Conservation (phyloP, 2,888 invertebrate genomes). For the Galerucella calmariensis region DNA sequence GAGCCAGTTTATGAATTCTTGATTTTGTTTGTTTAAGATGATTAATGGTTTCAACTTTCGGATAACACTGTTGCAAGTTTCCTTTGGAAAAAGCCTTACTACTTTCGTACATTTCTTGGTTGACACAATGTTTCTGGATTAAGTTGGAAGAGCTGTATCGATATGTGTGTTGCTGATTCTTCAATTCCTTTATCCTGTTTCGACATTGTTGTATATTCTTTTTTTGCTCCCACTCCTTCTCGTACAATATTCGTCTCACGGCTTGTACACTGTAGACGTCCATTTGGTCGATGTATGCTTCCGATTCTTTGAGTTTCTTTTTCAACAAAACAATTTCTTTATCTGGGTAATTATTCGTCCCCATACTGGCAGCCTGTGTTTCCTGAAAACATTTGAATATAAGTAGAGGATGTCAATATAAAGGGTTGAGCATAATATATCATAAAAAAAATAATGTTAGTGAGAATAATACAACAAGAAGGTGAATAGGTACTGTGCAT, state of each 20-base stretch:
- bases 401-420: neutral
- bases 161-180: neutral
- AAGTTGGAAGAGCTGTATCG: neutral
- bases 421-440: no score
- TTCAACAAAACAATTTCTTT: neutral
- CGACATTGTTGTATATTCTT: constrained; percentile 16
- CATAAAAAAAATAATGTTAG: no score
- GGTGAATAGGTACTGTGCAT: no score
- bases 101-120: neutral
- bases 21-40: neutral
- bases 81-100: neutral
- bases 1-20: constrained; percentile 1
- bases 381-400: neutral
- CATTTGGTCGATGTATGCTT: constrained; percentile 4
- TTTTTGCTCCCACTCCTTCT: constrained; percentile 7
- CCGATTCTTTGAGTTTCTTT: constrained; percentile 4
- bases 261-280: constrained; percentile 4
- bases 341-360: neutral
- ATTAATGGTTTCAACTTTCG: neutral
- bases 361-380: neutral
- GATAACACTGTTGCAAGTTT: constrained; percentile 14
- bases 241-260: constrained; percentile 8
- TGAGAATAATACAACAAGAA: no score
- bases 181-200: neutral
- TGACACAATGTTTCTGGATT: constrained; percentile 4